Evolutionary conservation across 2,888 invertebrate genomes (phyloP).

Genomic region (Corythucha ciliata): DNA sequence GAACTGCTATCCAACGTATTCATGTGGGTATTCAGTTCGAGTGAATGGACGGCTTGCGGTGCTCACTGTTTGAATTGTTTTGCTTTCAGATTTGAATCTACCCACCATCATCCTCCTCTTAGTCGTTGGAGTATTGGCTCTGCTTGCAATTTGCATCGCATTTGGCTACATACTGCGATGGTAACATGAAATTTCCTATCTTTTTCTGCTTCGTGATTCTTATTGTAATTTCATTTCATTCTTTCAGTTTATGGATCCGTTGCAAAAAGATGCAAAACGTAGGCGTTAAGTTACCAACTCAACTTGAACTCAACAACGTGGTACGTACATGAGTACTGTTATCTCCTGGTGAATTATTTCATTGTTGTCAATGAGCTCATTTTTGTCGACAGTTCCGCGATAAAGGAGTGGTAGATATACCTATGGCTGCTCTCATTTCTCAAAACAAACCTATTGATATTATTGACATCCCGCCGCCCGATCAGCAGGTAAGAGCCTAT

Average conservation of each 20-base stretch:
- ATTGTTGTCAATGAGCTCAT: not conserved
- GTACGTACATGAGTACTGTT: slow-evolving; percentile 15
- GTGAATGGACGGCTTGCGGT: too few relatives aligned
- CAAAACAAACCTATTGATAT: slow-evolving; percentile 22
- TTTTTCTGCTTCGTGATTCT: not conserved
- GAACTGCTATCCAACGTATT: slow-evolving; percentile 37
- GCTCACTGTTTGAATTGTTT: too few relatives aligned
- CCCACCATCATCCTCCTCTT: slow-evolving; percentile 17
- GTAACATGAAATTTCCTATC: slow-evolving; percentile 34
- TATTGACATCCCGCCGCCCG: slow-evolving; percentile 23
- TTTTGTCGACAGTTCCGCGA: slow-evolving; percentile 17
- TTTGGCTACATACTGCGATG: slow-evolving; percentile 34
- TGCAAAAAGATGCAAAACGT: slow-evolving; percentile 58
- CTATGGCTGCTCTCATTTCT: slow-evolving; percentile 21
- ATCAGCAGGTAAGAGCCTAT: slow-evolving; percentile 24
- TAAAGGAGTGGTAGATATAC: slow-evolving; percentile 20
- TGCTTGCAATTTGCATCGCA: slow-evolving; percentile 20
- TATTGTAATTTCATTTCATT: slow-evolving; percentile 12
- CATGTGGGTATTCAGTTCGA: slow-evolving; percentile 8
- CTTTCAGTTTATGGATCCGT: slow-evolving; percentile 50
- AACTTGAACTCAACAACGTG: slow-evolving; percentile 22
- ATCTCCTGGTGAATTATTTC: not conserved
- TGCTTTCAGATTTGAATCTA: slow-evolving; percentile 29
- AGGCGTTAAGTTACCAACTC: slow-evolving; percentile 28
- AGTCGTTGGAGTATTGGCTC: slow-evolving; percentile 20